A percentile compares a stretch with the other conserved stretches of the same genome.
Conservation (phyloP, 1,140 invertebrate species). For the Drosophila athabasca region DNA sequence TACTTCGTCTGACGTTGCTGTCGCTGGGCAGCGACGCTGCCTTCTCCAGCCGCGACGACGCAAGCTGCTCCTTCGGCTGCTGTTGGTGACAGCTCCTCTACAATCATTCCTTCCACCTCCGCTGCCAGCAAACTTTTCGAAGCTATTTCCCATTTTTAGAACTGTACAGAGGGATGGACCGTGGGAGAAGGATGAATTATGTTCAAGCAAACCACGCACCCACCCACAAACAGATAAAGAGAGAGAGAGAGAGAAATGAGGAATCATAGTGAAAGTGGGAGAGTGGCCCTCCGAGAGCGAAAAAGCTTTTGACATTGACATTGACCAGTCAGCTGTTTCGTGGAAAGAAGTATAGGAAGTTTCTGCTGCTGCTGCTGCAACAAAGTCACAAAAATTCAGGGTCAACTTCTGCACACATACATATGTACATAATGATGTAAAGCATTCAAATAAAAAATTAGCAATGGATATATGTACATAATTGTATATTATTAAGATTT, state of each 20-base stretch:
- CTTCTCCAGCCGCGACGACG: slow-evolving; percentile 48
- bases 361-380: slow-evolving; percentile 41
- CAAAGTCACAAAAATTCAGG: slow-evolving; percentile 32
- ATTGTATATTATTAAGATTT: background rate
- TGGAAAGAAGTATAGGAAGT: slow-evolving; percentile 6
- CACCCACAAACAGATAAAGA: background rate
- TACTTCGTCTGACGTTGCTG: slow-evolving; percentile 8
- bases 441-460: background rate
- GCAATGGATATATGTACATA: background rate
- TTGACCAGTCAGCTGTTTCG: slow-evolving; percentile 55
- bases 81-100: slow-evolving; percentile 1
- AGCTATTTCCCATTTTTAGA: slow-evolving; percentile 57
- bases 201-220: background rate
- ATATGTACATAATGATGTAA: background rate
- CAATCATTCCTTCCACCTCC: background rate
- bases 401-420: slow-evolving; percentile 2
- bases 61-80: slow-evolving; percentile 14
- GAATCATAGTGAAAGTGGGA: background rate
- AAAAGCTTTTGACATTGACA: slow-evolving; percentile 49
- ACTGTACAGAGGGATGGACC: slow-evolving; percentile 4
- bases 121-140: slow-evolving; percentile 49
- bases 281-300: slow-evolving; percentile 13
- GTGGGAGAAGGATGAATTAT: slow-evolving; percentile 1
- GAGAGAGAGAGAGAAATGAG: slow-evolving; percentile 1
- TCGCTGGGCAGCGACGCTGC: slow-evolving; percentile 25